Percentiles rank a stretch among this genome's conserved stretches.
Evolutionary conservation across 2,113 vertebrate species (phyloP).

Genomic region (Elaphurus davidianus): DNA sequence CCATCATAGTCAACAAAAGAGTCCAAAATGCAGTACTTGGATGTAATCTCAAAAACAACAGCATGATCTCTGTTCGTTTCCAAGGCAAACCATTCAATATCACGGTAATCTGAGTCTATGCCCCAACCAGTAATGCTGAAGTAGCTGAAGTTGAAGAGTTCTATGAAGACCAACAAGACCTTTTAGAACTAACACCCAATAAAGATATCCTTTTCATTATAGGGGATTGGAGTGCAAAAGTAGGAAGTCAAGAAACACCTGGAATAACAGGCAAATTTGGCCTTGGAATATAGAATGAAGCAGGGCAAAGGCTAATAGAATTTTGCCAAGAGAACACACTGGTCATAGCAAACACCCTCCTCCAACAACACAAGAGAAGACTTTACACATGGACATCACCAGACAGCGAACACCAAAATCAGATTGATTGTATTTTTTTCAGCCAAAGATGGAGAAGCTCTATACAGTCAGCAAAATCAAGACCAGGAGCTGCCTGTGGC

Average conservation of each 20-base stretch:
- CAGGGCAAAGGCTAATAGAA: not conserved
- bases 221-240: not conserved
- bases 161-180: not conserved
- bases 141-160: not conserved
- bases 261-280: not conserved
- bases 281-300: not conserved
- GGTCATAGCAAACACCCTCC: not conserved
- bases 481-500: fast-evolving
- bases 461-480: not conserved
- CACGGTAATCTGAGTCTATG: not conserved
- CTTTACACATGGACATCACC: not conserved
- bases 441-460: not conserved
- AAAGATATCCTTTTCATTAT: not conserved
- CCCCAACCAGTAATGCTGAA: not conserved
- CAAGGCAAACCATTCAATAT: not conserved
- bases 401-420: not conserved
- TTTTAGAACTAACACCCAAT: not conserved
- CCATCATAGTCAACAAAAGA: not conserved
- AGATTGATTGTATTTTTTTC: not conserved
- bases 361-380: not conserved
- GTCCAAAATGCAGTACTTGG: not conserved
- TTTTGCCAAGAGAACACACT: not conserved
- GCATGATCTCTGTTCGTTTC: not conserved
- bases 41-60: not conserved
- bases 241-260: not conserved